Conservation (phyloP, 2,113 vertebrate species). For the Vanacampus margaritifer region DNA sequence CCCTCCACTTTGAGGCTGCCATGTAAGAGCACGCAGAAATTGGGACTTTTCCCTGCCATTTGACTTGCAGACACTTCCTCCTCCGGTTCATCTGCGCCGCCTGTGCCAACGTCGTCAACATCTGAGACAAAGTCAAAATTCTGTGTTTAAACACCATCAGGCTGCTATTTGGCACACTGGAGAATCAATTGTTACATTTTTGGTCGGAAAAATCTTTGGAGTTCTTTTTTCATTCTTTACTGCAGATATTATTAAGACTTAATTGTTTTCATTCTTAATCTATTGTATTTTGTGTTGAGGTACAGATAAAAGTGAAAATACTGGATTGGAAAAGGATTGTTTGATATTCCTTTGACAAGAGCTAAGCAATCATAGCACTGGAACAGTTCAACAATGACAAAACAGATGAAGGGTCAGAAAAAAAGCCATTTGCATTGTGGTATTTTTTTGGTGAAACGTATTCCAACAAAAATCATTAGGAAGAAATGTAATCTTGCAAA, state of each 20-base stretch:
- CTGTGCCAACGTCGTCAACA: slow-evolving; percentile 91
- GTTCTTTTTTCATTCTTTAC: not conserved
- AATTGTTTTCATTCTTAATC: too few relatives aligned
- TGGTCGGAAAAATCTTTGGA: not conserved
- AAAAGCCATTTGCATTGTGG: not conserved
- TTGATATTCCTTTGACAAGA: not conserved
- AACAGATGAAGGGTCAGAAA: not conserved
- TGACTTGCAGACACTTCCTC: slow-evolving; percentile 95
- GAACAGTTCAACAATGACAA: not conserved
- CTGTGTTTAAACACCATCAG: not conserved
- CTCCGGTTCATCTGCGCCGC: slow-evolving; percentile 87
- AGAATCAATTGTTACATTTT: too few relatives aligned
- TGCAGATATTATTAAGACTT: not conserved
- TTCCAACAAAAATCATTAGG: not conserved
- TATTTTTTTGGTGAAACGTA: not conserved
- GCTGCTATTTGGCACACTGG: not conserved
- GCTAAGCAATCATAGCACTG: not conserved
- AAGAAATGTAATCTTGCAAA: not conserved
- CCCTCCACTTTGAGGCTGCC: slow-evolving; percentile 98
- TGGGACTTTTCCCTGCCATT: slow-evolving; percentile 95
- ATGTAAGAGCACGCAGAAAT: slow-evolving; percentile 95
- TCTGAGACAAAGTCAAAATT: slow-evolving; percentile 68
- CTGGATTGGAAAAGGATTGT: not conserved
- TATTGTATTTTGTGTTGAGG: too few relatives aligned
- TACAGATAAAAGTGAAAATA: too few relatives aligned